A percentile compares a stretch with the other conserved stretches of the same genome.
phyloP scores from a whole-genome alignment of 1,140 invertebrate species.

The Bombus consobrinus region DNA sequence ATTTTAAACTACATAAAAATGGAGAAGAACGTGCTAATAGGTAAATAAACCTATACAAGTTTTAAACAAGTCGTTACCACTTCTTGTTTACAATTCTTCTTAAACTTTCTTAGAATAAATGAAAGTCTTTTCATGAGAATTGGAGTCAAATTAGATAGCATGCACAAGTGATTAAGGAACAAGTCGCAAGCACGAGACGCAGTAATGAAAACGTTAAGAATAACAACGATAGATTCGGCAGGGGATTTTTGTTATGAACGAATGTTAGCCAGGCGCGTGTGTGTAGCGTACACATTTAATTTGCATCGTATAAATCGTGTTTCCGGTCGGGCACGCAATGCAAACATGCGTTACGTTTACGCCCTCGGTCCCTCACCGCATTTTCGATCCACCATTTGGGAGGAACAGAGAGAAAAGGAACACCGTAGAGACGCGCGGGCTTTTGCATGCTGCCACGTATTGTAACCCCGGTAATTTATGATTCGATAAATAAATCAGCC shows the following conservation, averaged over 20 bases:
- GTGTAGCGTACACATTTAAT: slow-evolving; percentile 75
- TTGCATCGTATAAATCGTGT: slow-evolving; percentile 82
- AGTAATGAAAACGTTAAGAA: slow-evolving; percentile 44
- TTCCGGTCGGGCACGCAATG: slow-evolving; percentile 80
- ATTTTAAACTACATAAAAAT: not conserved
- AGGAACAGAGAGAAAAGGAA: slow-evolving; percentile 32
- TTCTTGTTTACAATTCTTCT: not conserved
- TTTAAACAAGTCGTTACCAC: not conserved
- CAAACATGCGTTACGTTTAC: slow-evolving; percentile 79
- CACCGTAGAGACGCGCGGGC: slow-evolving; percentile 47
- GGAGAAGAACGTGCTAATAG: not conserved
- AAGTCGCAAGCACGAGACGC: slow-evolving; percentile 38
- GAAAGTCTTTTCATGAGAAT: not conserved
- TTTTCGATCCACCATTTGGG: slow-evolving; percentile 29
- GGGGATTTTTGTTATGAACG: not conserved
- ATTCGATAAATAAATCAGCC: slow-evolving; percentile 80
- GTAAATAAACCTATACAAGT: not conserved
- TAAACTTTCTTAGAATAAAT: no score
- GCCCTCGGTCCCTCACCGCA: slow-evolving; percentile 65
- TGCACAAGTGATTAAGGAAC: not conserved
- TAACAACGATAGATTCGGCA: slow-evolving; percentile 46
- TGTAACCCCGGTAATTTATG: slow-evolving; percentile 79
- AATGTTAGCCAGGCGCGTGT: slow-evolving; percentile 15
- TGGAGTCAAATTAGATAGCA: no score
- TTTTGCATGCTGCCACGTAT: slow-evolving; percentile 71